Conservation (phyloP, 2,797 vertebrate genomes). For the Callimico goeldii region DNA sequence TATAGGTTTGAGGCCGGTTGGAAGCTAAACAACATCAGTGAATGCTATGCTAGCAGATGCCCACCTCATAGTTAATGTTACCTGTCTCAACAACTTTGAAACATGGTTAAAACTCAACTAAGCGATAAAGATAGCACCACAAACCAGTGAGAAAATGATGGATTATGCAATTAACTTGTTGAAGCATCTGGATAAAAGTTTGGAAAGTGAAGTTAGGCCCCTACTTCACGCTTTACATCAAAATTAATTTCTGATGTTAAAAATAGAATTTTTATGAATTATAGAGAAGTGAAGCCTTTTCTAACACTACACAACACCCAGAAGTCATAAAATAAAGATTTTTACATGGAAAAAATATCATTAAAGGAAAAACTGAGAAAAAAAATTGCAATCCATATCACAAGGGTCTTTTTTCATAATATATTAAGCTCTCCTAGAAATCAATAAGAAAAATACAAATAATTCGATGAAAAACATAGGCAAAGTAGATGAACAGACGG, state of each 20-base stretch:
- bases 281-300: background rate
- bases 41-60: background rate
- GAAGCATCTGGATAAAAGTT: background rate
- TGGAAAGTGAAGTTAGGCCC: background rate
- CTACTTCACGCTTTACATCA: background rate
- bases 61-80: background rate
- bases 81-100: background rate
- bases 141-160: background rate
- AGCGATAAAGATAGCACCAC: background rate
- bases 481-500: background rate
- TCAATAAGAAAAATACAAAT: background rate
- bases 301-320: background rate
- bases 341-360: background rate
- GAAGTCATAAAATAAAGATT: background rate
- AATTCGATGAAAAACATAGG: background rate
- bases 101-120: background rate
- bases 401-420: background rate
- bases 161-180: background rate
- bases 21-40: background rate
- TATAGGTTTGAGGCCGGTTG: background rate
- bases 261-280: background rate
- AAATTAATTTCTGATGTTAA: conserved; percentile 10
- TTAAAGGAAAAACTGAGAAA: background rate
- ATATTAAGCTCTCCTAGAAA: background rate
- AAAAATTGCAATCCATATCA: background rate